These are phyloP conservation scores for Calidris pygmaea DNA, from an alignment of 2,113 vertebrate genomes.

Conservation along the genomic window DNA sequence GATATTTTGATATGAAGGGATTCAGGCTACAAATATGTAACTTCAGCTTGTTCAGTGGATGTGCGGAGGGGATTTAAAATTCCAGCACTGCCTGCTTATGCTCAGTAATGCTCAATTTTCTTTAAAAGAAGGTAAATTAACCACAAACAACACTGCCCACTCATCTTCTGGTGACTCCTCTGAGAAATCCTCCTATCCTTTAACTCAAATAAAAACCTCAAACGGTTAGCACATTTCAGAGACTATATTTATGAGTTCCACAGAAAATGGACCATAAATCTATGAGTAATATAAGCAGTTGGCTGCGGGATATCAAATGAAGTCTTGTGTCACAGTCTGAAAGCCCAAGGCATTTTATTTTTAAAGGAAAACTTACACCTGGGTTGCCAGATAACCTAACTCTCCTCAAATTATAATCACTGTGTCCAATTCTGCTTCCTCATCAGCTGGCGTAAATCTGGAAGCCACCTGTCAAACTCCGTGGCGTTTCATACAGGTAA, in stretches of 20 bases:
- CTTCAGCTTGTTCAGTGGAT: not conserved
- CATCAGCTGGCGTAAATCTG: not conserved
- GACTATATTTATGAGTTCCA: slow-evolving; percentile 50
- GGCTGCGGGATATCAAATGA: slow-evolving; percentile 49
- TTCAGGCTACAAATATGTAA: not conserved
- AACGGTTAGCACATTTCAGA: not conserved
- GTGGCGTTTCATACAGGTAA: not conserved
- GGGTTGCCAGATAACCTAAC: slow-evolving; percentile 21
- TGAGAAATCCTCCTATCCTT: slow-evolving; percentile 39
- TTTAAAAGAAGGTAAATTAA: slow-evolving; percentile 18
- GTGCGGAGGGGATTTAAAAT: not conserved
- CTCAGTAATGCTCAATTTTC: not conserved
- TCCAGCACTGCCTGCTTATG: not conserved
- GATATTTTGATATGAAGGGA: not conserved
- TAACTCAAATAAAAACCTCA: slow-evolving; percentile 47
- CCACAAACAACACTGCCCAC: not conserved
- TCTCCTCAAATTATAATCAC: not conserved
- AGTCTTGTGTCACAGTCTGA: slow-evolving; percentile 43
- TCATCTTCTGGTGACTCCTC: slow-evolving; percentile 22
- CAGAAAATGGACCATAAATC: slow-evolving; percentile 62
- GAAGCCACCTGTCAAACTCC: not conserved
- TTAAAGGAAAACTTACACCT: slow-evolving; percentile 36
- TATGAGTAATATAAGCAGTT: slow-evolving; percentile 39
- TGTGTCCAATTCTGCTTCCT: not conserved
- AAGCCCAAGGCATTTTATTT: slow-evolving; percentile 55